Evolutionary conservation across 2,888 invertebrate genomes (phyloP).

Genomic region (Diarsia rubi): DNA sequence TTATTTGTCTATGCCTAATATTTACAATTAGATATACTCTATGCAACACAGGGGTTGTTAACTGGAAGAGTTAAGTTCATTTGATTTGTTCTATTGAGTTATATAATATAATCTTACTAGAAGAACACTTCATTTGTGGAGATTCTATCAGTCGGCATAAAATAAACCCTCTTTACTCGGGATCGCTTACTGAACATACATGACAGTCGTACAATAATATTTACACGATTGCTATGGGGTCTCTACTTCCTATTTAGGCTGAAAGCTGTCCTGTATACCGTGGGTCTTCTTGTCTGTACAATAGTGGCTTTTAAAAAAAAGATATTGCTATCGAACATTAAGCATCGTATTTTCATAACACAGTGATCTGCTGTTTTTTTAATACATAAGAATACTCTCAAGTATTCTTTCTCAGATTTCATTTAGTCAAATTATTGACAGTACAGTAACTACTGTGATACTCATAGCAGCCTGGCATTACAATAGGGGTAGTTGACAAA

Average conservation of each 20-base stretch:
- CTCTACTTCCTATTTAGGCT: conserved; percentile 5
- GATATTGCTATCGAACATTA: not conserved
- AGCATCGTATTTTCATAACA: not conserved
- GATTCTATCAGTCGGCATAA: conserved; percentile 47
- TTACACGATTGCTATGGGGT: conserved; percentile 31
- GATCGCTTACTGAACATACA: not conserved
- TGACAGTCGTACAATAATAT: conserved; percentile 21
- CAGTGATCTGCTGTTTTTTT: not conserved
- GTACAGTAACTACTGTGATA: not conserved
- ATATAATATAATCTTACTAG: conserved; percentile 7
- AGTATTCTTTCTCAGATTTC: not conserved
- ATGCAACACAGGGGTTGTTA: conserved; percentile 26
- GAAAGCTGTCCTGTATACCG: not conserved
- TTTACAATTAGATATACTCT: conserved; percentile 56
- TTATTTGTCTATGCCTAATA: conserved; percentile 46
- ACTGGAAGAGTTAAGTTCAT: conserved; percentile 37
- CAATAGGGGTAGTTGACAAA: no score
- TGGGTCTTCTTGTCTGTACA: not conserved
- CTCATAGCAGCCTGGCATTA: not conserved
- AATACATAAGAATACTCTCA: not conserved
- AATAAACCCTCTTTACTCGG: not conserved
- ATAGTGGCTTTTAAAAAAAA: not conserved
- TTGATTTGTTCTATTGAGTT: conserved; percentile 34
- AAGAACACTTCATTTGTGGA: conserved; percentile 33
- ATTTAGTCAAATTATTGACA: not conserved